phyloP scores from a whole-genome alignment of 2,113 vertebrate species.

The Cynopterus brachyotis region DNA sequence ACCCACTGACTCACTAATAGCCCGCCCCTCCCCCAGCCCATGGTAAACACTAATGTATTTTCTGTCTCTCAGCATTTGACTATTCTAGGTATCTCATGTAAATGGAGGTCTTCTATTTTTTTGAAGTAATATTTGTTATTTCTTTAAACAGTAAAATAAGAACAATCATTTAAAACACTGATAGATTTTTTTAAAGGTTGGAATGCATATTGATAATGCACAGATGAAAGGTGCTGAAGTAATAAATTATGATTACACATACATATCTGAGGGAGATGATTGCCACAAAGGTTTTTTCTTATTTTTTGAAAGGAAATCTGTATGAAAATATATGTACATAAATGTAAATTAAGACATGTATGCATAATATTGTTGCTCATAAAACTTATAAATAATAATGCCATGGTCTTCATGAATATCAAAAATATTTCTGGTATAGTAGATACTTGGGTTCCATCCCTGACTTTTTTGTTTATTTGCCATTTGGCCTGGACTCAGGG shows the following conservation, averaged over 20 bases:
- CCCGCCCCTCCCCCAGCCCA: no score
- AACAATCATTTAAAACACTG: conserved; percentile 16
- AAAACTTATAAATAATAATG: background rate
- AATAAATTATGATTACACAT: background rate
- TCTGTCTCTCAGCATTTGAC: background rate
- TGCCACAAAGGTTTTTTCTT: background rate
- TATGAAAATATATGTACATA: background rate
- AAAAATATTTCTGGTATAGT: background rate
- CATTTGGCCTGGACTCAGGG: background rate
- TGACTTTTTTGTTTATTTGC: background rate
- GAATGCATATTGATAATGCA: background rate
- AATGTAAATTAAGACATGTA: background rate
- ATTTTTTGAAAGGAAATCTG: conserved; percentile 1
- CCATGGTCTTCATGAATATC: background rate
- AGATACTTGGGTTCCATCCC: background rate
- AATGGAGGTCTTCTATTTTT: conserved; percentile 1
- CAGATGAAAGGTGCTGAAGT: background rate
- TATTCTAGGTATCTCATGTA: background rate
- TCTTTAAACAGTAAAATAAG: conserved; percentile 18
- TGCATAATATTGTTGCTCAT: background rate
- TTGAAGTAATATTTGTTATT: background rate
- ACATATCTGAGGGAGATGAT: background rate
- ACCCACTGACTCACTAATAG: background rate
- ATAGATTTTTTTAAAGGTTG: background rate
- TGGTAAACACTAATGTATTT: background rate